Percentiles rank a stretch among this genome's conserved stretches.
Evolutionary conservation across 1,140 invertebrate species (phyloP).

Genomic region (Palaemon carinicauda): DNA sequence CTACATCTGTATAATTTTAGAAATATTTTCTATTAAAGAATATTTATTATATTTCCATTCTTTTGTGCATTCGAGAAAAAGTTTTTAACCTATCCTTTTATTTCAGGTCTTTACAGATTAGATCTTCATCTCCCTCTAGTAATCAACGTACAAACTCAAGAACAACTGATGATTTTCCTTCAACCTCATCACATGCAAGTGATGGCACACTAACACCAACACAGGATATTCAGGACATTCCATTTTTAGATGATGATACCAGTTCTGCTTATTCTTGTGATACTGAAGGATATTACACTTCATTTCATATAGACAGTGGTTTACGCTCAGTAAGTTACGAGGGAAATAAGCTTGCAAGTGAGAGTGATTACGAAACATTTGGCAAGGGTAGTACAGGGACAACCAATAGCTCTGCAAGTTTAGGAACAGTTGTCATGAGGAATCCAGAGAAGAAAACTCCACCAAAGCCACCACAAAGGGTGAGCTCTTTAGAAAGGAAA

Average conservation of each 20-base stretch:
- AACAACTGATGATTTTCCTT: constrained; percentile 75
- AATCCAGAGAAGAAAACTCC: constrained; percentile 59
- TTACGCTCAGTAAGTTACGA: constrained; percentile 69
- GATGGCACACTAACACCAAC: constrained; percentile 86
- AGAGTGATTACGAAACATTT: constrained; percentile 69
- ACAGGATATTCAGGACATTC: constrained; percentile 71
- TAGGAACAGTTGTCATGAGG: constrained; percentile 74
- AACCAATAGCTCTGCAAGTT: constrained; percentile 78
- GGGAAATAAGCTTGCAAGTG: constrained; percentile 47
- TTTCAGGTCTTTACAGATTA: constrained; percentile 46
- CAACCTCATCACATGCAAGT: constrained; percentile 79
- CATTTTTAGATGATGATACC: constrained; percentile 83
- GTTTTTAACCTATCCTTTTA: neutral
- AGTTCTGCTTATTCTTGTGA: constrained; percentile 95
- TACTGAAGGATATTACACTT: constrained; percentile 96
- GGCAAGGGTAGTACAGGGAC: constrained; percentile 88
- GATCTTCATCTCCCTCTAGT: constrained; percentile 57
- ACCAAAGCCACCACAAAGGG: constrained; percentile 60
- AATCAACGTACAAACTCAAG: constrained; percentile 50
- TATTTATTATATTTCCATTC: neutral
- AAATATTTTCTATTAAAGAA: no score
- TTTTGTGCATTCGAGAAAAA: neutral
- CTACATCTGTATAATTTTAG: no score
- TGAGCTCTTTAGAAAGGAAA: constrained; percentile 61
- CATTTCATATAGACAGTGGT: constrained; percentile 95